Evolutionary conservation across 2,113 vertebrate species (phyloP).

Genomic region (Corynorhinus townsendii): DNA sequence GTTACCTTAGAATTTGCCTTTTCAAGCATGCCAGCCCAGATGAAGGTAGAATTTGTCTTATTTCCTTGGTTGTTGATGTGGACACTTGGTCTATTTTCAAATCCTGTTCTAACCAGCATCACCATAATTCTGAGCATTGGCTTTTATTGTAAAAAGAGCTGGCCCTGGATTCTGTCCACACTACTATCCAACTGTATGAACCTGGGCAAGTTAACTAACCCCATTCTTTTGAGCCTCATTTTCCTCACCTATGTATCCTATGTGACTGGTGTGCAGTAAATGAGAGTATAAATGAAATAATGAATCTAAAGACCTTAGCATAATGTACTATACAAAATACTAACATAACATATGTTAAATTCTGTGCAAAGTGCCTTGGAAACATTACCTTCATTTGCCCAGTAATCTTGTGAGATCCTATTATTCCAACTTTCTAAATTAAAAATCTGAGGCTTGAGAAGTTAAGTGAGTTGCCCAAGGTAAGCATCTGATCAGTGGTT

Average conservation of each 20-base stretch:
- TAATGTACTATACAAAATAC: neutral
- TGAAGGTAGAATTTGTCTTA: neutral
- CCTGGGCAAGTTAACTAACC: neutral
- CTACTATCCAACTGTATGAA: neutral
- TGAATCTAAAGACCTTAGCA: neutral
- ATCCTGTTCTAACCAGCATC: neutral
- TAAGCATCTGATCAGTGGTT: neutral
- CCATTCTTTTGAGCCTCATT: neutral
- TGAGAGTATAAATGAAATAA: neutral
- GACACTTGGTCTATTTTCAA: neutral
- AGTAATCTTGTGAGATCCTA: constrained; percentile 12
- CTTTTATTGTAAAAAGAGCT: neutral
- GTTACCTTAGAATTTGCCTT: neutral
- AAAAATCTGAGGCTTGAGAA: constrained; percentile 22
- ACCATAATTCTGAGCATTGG: neutral
- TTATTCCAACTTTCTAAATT: constrained; percentile 25
- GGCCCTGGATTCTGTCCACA: neutral
- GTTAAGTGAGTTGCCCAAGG: neutral
- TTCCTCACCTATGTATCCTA: neutral
- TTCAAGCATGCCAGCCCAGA: neutral
- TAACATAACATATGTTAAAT: neutral
- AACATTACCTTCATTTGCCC: neutral
- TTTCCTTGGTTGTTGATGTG: neutral
- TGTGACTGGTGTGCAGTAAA: neutral
- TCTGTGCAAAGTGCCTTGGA: neutral